Conservation (phyloP, 2,113 vertebrate genomes). For the Leptosomus discolor region DNA sequence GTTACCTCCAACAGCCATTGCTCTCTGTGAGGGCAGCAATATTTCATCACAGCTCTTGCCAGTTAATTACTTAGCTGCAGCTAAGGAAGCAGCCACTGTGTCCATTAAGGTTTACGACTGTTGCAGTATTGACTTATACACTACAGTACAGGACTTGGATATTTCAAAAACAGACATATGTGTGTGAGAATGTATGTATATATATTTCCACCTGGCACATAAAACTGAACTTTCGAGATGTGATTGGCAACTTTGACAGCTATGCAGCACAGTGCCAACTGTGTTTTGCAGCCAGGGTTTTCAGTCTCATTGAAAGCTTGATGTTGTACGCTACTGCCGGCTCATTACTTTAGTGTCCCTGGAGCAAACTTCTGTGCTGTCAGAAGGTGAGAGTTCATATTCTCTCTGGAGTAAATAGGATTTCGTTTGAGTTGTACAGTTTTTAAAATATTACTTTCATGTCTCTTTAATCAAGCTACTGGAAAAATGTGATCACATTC, state of each 20-base stretch:
- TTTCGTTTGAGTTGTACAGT: neutral
- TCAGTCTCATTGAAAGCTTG: neutral
- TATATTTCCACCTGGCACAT: neutral
- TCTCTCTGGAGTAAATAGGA: neutral
- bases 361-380: neutral
- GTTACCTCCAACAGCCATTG: neutral
- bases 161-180: neutral
- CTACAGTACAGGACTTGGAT: neutral
- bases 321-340: neutral
- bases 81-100: neutral
- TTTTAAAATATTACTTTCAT: neutral
- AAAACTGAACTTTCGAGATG: neutral
- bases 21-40: neutral
- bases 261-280: neutral
- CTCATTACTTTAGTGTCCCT: neutral
- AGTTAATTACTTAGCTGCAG: neutral
- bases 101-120: neutral
- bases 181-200: neutral
- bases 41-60: neutral
- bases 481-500: neutral
- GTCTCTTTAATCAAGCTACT: neutral
- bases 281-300: neutral
- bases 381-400: neutral
- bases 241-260: neutral
- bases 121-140: neutral